Conservation (phyloP, 1,140 invertebrate species). For the Drosophila chauvacae region DNA sequence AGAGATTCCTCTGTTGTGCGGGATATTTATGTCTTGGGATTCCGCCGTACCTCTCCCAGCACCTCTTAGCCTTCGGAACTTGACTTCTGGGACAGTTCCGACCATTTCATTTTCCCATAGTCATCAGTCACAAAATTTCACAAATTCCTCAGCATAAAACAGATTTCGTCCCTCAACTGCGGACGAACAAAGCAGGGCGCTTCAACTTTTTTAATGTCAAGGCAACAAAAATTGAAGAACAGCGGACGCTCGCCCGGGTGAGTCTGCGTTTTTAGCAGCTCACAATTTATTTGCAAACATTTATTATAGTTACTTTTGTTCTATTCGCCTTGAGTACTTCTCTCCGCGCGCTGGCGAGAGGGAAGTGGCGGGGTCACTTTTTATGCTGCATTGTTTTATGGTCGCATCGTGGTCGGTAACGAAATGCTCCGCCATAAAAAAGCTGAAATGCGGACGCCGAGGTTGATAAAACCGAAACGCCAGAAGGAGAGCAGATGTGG, state of each 20-base stretch:
- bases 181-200: constrained; percentile 55
- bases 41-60: background rate
- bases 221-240: constrained; percentile 55
- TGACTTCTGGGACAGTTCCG: constrained; percentile 3
- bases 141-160: constrained; percentile 74
- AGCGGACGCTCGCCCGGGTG: constrained; percentile 15
- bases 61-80: constrained; percentile 3
- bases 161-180: constrained; percentile 62
- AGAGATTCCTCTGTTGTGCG: background rate
- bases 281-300: constrained; percentile 81
- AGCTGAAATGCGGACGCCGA: constrained; percentile 28
- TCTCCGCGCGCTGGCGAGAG: constrained; percentile 9
- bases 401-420: constrained; percentile 60
- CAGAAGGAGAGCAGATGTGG: constrained; percentile 39
- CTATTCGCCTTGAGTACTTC: constrained; percentile 75
- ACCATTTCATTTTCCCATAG: constrained; percentile 27
- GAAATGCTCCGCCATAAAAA: constrained; percentile 44
- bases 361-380: constrained; percentile 48
- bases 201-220: constrained; percentile 75
- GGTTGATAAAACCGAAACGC: constrained; percentile 56
- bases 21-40: background rate
- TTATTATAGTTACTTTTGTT: constrained; percentile 82
- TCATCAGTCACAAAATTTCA: constrained; percentile 75
- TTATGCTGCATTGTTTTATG: constrained; percentile 79
- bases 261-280: constrained; percentile 59